Conservation (phyloP, 2,797 vertebrate genomes). For the Parauchenoglanis punctatus region DNA sequence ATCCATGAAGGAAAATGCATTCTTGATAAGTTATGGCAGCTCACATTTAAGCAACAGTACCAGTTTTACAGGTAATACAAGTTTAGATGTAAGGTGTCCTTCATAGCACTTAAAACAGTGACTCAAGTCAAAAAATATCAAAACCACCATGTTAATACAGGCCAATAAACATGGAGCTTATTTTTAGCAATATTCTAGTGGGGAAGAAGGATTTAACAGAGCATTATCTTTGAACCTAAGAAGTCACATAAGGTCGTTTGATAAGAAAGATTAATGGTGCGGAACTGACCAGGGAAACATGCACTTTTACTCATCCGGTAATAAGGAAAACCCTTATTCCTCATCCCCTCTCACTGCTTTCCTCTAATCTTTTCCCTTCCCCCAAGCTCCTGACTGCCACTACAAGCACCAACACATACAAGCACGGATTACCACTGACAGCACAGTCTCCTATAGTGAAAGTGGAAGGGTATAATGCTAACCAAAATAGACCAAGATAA, state of each 20-base stretch:
- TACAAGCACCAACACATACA: slow-evolving; percentile 35
- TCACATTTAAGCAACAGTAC: slow-evolving; percentile 22
- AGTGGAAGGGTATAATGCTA: slow-evolving; percentile 52
- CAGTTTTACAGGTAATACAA: slow-evolving; percentile 40
- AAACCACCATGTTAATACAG: background rate
- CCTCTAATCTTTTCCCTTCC: slow-evolving; percentile 33
- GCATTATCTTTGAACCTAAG: slow-evolving; percentile 7
- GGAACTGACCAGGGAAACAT: slow-evolving; percentile 66
- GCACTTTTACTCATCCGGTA: slow-evolving; percentile 51
- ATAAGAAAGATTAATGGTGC: slow-evolving; percentile 56
- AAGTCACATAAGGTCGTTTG: slow-evolving; percentile 32
- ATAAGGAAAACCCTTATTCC: slow-evolving; percentile 40
- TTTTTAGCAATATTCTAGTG: background rate
- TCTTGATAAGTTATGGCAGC: background rate
- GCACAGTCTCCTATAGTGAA: slow-evolving; percentile 36
- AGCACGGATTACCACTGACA: slow-evolving; percentile 24
- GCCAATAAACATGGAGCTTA: background rate
- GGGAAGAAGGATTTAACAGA: background rate
- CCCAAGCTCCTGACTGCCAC: slow-evolving; percentile 29
- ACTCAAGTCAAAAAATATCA: background rate
- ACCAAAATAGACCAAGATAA: background rate
- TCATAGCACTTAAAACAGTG: background rate
- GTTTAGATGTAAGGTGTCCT: background rate
- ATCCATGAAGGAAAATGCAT: background rate
- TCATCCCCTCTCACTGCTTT: slow-evolving; percentile 14